A percentile compares a stretch with the other conserved stretches of the same genome.
Conservation (phyloP, 2,888 invertebrate species). For the Timema cristinae region DNA sequence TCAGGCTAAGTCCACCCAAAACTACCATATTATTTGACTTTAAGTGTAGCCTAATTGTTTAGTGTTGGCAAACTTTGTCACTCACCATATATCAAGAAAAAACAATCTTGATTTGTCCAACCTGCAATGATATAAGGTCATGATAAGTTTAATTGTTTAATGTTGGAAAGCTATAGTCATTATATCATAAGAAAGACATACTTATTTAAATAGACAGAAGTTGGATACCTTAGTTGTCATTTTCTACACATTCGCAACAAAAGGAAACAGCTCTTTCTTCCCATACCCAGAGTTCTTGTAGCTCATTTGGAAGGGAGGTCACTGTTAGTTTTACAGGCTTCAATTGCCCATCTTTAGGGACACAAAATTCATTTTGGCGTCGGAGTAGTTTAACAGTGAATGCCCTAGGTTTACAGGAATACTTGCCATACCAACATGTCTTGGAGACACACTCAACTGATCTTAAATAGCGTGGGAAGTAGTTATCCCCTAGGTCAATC, state of each 20-base stretch:
- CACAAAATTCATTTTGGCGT: neutral
- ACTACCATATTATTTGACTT: no score
- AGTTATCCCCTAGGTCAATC: neutral
- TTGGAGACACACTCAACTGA: neutral
- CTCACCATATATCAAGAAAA: no score
- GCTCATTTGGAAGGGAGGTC: no score
- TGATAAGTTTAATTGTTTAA: no score
- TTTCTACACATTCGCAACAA: slow-evolving; percentile 5
- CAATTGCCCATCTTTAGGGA: neutral
- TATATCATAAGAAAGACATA: no score
- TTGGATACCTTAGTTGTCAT: neutral
- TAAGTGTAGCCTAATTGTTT: no score
- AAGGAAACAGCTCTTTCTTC: slow-evolving; percentile 11
- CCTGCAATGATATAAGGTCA: no score
- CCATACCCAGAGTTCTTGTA: slow-evolving; percentile 7
- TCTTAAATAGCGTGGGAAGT: slow-evolving; percentile 2
- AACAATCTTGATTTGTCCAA: no score
- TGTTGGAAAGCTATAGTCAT: no score
- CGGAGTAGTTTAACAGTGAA: slow-evolving; percentile 6
- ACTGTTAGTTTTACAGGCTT: neutral
- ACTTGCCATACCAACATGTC: slow-evolving; percentile 9
- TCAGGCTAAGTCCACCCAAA: no score
- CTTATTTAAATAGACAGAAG: no score
- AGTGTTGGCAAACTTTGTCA: no score
- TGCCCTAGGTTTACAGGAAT: neutral